A percentile compares a stretch with the other conserved stretches of the same genome.
phyloP scores from a whole-genome alignment of 2,888 invertebrate genomes.

The Pyralis farinalis region DNA sequence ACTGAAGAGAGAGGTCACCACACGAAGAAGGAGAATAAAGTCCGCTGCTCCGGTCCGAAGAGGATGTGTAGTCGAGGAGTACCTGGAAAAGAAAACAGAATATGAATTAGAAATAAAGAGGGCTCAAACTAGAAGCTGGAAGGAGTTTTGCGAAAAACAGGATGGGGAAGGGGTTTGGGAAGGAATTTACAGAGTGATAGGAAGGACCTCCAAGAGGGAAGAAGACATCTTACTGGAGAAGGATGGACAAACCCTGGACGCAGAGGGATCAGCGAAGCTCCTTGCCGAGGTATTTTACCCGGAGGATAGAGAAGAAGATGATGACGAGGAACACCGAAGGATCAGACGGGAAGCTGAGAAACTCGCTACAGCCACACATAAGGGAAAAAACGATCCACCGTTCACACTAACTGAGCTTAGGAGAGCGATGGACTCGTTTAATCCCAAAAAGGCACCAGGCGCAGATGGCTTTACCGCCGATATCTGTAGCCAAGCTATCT shows the following conservation, averaged over 20 bases:
- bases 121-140: neutral
- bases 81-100: neutral
- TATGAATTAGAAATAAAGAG: neutral
- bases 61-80: neutral
- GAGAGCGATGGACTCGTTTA: neutral
- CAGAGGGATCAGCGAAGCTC: neutral
- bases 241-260: neutral
- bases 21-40: slow-evolving; percentile 13
- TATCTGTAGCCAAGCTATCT: neutral
- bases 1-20: slow-evolving; percentile 13
- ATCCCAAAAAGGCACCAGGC: neutral
- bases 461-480: neutral
- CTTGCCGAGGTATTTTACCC: neutral
- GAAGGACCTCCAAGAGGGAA: neutral
- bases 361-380: neutral
- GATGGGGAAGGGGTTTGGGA: neutral
- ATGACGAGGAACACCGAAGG: neutral
- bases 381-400: neutral
- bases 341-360: neutral
- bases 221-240: neutral
- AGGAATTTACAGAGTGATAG: too few relatives aligned
- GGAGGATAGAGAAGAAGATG: neutral
- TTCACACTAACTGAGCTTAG: neutral
- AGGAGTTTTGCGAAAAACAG: neutral
- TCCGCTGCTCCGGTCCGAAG: slow-evolving; percentile 13